A percentile compares a stretch with the other conserved stretches of the same genome.
Evolutionary conservation across 2,888 invertebrate genomes (phyloP).

Genomic region (Tachystola acroxantha): DNA sequence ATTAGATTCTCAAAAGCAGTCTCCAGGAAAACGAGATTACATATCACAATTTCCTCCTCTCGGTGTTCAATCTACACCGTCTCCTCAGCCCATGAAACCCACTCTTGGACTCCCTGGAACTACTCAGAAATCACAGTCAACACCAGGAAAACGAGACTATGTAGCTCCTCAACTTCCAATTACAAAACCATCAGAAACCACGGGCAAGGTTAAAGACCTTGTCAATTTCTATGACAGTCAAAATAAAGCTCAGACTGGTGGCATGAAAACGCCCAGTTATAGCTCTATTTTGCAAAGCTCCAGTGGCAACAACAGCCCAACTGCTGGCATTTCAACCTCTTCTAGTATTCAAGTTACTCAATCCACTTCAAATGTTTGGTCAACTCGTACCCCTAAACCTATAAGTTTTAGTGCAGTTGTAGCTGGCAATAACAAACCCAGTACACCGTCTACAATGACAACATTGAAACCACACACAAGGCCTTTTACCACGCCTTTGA

Average conservation of each 20-base stretch:
- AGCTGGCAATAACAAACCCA: slow-evolving; percentile 40
- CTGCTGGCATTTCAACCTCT: slow-evolving; percentile 4
- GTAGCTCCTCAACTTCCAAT: slow-evolving; percentile 47
- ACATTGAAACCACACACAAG: slow-evolving; percentile 29
- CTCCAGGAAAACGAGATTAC: slow-evolving; percentile 27
- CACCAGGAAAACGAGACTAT: slow-evolving; percentile 46
- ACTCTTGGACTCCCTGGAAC: slow-evolving; percentile 2
- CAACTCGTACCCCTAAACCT: slow-evolving; percentile 36
- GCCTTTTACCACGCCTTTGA: slow-evolving; percentile 20
- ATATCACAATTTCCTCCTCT: slow-evolving; percentile 32
- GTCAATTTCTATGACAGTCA: slow-evolving; percentile 56
- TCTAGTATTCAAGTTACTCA: slow-evolving; percentile 15
- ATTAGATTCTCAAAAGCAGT: slow-evolving; percentile 4
- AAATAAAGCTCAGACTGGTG: slow-evolving; percentile 27
- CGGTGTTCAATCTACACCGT: slow-evolving; percentile 3
- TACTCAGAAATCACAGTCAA: slow-evolving; percentile 16
- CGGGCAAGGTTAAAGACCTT: slow-evolving; percentile 59
- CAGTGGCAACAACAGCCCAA: slow-evolving; percentile 21
- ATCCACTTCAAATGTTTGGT: slow-evolving; percentile 19
- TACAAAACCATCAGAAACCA: slow-evolving; percentile 22
- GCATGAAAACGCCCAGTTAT: slow-evolving; percentile 51
- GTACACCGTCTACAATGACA: slow-evolving; percentile 18
- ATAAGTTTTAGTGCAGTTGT: slow-evolving; percentile 51
- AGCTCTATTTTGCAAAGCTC: slow-evolving; percentile 51
- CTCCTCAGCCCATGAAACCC: slow-evolving; percentile 1